Evolutionary conservation across 1,140 invertebrate species (phyloP).

Genomic region (Panonychus citri): DNA sequence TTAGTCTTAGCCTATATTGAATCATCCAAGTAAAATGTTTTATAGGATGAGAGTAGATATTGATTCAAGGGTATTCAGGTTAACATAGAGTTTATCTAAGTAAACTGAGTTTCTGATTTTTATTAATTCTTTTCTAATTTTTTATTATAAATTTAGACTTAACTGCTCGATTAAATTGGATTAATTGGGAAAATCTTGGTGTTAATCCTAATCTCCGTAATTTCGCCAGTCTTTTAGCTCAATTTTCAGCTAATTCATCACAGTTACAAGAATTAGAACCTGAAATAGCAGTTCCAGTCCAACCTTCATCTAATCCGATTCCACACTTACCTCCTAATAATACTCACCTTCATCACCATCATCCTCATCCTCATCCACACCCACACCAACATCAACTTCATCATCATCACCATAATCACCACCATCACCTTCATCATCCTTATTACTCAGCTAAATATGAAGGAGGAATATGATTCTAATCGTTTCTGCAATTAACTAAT

Average conservation of each 20-base stretch:
- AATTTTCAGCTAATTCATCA: slow-evolving; percentile 3
- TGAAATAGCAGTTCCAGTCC: no score
- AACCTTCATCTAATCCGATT: background rate
- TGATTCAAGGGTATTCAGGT: no score
- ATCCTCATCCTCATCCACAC: no score
- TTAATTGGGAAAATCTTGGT: slow-evolving; percentile 94
- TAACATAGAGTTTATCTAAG: no score
- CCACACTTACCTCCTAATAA: no score
- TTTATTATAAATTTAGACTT: slow-evolving; percentile 39
- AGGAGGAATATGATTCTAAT: background rate
- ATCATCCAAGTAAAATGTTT: no score
- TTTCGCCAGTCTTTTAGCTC: slow-evolving; percentile 5
- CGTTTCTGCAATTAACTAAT: no score
- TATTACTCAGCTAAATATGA: background rate
- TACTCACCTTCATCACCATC: no score
- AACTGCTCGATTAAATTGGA: slow-evolving; percentile 88
- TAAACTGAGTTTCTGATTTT: no score
- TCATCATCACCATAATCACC: background rate
- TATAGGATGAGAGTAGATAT: no score
- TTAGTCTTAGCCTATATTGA: no score
- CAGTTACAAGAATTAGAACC: background rate
- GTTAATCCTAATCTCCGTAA: slow-evolving; percentile 59
- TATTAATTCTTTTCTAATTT: background rate
- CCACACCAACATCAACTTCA: no score
- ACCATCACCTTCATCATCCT: background rate